Evolutionary conservation across 2,113 vertebrate genomes (phyloP).

Genomic region (Uropsilus gracilis): DNA sequence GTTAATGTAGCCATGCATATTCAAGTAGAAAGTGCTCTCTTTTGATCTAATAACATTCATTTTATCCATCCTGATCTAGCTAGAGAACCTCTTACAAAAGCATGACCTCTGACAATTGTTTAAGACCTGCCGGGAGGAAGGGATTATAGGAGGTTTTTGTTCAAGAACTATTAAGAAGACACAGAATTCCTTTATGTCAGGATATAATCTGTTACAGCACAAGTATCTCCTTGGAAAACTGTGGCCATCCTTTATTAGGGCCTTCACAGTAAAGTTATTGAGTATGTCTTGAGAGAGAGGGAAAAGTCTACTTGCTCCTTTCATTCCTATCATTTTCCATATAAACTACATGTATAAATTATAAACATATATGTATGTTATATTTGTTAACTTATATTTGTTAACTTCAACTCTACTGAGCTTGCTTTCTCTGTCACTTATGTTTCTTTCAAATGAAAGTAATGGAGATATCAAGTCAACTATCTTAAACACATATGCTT

Average conservation of each 20-base stretch:
- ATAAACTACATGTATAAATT: not conserved
- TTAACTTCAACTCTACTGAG: not conserved
- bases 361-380: not conserved
- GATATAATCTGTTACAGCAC: not conserved
- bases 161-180: slow-evolving; percentile 16
- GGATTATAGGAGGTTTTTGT: not conserved
- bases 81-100: slow-evolving; percentile 24
- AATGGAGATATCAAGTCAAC: not conserved
- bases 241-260: not conserved
- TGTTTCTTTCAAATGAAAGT: not conserved
- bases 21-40: slow-evolving; percentile 35
- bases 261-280: not conserved
- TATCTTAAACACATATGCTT: not conserved
- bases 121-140: not conserved
- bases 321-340: not conserved
- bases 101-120: slow-evolving; percentile 35
- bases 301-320: not conserved
- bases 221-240: not conserved
- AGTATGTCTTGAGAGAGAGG: not conserved
- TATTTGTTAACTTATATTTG: not conserved
- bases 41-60: slow-evolving; percentile 6
- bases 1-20: slow-evolving; percentile 20
- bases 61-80: not conserved
- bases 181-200: slow-evolving; percentile 5
- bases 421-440: not conserved